A percentile compares a stretch with the other conserved stretches of the same genome.
Evolutionary conservation across 2,888 invertebrate species (phyloP).

Genomic region (Steromphala cineraria): DNA sequence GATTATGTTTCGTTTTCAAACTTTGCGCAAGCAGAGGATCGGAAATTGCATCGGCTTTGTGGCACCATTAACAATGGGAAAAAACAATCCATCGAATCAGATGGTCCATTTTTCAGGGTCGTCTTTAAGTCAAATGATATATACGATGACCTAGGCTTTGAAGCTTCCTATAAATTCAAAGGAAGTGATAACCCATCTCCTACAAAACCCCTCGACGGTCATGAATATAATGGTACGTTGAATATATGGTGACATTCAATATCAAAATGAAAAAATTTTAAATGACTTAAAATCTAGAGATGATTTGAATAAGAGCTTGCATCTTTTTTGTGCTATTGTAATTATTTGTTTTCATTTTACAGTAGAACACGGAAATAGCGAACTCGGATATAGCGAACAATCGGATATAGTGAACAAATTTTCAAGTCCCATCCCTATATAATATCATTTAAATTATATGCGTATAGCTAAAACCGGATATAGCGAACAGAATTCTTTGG

Average conservation of each 20-base stretch:
- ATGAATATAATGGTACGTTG: neutral
- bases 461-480: no score
- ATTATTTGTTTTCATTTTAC: no score
- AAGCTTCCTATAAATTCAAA: slow-evolving; percentile 91
- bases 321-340: no score
- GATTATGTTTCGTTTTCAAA: slow-evolving; percentile 98
- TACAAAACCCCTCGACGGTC: neutral
- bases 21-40: slow-evolving; percentile 85
- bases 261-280: no score
- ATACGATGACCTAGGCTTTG: slow-evolving; percentile 95
- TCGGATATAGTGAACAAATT: no score
- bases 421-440: no score
- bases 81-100: slow-evolving; percentile 80
- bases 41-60: slow-evolving; percentile 91
- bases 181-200: slow-evolving; percentile 70
- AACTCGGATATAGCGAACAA: no score
- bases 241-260: neutral
- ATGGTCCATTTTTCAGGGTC: slow-evolving; percentile 94
- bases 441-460: no score
- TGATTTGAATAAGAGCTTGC: no score
- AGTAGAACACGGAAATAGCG: no score
- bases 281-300: no score
- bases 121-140: slow-evolving; percentile 95
- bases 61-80: slow-evolving; percentile 79
- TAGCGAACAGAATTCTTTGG: no score